Percentiles rank a stretch among this genome's conserved stretches.
These are phyloP conservation scores for Phalanger gymnotis DNA, from an alignment of 2,797 vertebrate species.

Conservation along the genomic window DNA sequence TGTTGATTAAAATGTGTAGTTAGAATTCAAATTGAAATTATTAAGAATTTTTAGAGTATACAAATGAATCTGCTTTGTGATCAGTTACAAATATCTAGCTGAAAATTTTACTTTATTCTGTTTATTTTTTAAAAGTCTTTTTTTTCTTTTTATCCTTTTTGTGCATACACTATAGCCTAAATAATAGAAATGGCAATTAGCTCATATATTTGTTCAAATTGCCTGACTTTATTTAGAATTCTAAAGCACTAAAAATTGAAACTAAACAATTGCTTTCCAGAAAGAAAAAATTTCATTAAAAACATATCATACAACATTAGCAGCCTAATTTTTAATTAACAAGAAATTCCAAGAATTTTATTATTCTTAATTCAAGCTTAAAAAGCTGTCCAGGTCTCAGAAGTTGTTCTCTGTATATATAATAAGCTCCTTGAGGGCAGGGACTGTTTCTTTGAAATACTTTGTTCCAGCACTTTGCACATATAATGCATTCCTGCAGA, in stretches of 20 bases:
- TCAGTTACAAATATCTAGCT: constrained; percentile 18
- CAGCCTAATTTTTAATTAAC: not conserved
- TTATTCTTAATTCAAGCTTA: not conserved
- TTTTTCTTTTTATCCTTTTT: not conserved
- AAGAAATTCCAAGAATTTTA: not conserved
- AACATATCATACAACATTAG: not conserved
- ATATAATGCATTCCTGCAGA: not conserved
- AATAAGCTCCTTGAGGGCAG: not conserved
- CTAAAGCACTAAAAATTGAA: constrained; percentile 23
- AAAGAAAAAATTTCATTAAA: not conserved
- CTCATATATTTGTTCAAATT: not conserved
- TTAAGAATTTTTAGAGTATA: not conserved
- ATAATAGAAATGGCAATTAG: not conserved
- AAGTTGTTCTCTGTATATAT: not conserved
- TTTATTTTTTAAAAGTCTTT: not conserved
- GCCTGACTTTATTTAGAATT: constrained; percentile 7
- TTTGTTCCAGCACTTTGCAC: not conserved
- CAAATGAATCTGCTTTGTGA: not conserved
- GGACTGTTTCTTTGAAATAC: not conserved
- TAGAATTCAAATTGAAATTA: not conserved
- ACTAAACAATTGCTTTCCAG: not conserved
- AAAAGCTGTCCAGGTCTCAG: not conserved
- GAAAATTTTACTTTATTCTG: not conserved
- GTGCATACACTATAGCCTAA: not conserved
- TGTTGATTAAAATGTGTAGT: not conserved